phyloP scores from a whole-genome alignment of 2,888 invertebrate genomes.

The Cephus spinipes region DNA sequence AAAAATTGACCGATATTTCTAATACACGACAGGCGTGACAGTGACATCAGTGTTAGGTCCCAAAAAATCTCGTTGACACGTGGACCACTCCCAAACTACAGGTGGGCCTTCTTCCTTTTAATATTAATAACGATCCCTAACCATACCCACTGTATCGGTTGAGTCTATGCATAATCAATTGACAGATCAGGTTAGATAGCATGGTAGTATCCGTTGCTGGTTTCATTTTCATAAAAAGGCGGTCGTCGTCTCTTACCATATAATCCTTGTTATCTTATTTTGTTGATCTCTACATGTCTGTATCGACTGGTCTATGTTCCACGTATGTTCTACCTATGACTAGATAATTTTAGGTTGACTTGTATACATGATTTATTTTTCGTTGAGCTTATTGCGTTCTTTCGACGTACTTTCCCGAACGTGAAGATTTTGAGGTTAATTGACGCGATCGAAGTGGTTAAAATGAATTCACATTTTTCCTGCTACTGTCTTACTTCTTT shows the following conservation, averaged over 20 bases:
- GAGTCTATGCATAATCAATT: not conserved
- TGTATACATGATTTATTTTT: not conserved
- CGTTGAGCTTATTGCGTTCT: not conserved
- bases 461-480: not conserved
- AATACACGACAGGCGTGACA: not conserved
- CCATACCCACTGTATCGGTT: not conserved
- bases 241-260: not conserved
- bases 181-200: not conserved
- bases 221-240: not conserved
- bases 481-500: not conserved
- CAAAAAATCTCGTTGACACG: not conserved
- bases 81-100: not conserved
- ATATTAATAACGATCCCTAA: not conserved
- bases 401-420: not conserved
- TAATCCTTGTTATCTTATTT: not conserved
- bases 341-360: not conserved
- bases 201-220: not conserved
- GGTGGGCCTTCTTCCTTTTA: not conserved
- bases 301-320: not conserved
- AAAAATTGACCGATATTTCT: not conserved
- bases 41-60: not conserved
- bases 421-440: not conserved
- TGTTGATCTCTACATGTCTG: not conserved
- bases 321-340: not conserved
- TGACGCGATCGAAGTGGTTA: not conserved